phyloP scores from a whole-genome alignment of 2,797 vertebrate species.

The Oreortyx pictus region DNA sequence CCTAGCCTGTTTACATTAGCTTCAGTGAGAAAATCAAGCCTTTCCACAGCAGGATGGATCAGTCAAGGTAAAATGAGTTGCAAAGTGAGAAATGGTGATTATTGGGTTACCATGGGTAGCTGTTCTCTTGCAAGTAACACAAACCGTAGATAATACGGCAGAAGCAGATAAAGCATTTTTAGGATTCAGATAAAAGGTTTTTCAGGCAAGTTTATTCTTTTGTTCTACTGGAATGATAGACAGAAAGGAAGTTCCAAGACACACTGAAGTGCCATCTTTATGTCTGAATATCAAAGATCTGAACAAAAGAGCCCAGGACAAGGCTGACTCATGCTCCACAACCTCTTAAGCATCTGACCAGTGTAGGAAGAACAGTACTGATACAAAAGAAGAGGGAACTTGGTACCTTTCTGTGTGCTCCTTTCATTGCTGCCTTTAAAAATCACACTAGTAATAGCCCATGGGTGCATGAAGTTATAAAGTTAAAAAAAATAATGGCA shows the following conservation, averaged over 20 bases:
- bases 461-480: not conserved
- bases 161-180: not conserved
- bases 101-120: not conserved
- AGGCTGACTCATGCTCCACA: not conserved
- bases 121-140: not conserved
- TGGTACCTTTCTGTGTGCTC: not conserved
- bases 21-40: not conserved
- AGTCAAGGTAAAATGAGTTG: not conserved
- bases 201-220: not conserved
- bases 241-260: not conserved
- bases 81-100: not conserved
- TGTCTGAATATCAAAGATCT: slow-evolving; percentile 4
- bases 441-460: not conserved
- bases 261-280: not conserved
- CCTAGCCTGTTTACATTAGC: not conserved
- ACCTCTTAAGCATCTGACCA: slow-evolving; percentile 44
- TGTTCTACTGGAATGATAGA: slow-evolving; percentile 1
- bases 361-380: slow-evolving; percentile 5
- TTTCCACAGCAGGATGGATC: not conserved
- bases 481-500: not conserved
- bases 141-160: rapidly evolving
- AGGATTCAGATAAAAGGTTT: not conserved
- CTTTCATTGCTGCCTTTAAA: not conserved
- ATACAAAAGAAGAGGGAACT: not conserved
- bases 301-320: slow-evolving; percentile 5